Evolutionary conservation across 2,113 vertebrate genomes (phyloP).

Genomic region (Dermatemys mawii): DNA sequence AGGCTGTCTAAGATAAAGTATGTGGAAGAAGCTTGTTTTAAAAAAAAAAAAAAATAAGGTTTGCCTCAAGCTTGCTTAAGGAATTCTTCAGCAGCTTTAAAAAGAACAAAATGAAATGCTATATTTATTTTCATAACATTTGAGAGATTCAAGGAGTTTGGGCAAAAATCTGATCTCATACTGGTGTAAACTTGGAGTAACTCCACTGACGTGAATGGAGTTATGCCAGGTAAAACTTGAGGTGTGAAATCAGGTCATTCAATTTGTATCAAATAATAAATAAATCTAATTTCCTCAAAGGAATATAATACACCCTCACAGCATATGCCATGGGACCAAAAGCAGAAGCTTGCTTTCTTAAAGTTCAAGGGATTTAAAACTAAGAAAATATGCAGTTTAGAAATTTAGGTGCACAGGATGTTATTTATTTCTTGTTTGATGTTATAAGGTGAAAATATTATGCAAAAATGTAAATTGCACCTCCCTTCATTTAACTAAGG

Average conservation of each 20-base stretch:
- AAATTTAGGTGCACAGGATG: not conserved
- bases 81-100: not conserved
- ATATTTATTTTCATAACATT: not conserved
- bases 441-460: not conserved
- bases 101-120: not conserved
- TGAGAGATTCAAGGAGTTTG: not conserved
- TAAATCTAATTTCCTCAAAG: not conserved
- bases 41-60: not conserved
- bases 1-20: not conserved
- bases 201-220: not conserved
- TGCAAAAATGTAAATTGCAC: not conserved
- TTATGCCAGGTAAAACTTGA: not conserved
- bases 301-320: not conserved
- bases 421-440: not conserved
- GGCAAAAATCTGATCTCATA: accelerated
- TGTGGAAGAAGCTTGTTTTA: not conserved
- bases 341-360: not conserved
- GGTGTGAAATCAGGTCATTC: not conserved
- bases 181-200: not conserved
- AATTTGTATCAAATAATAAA: not conserved
- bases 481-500: not conserved
- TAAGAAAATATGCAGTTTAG: no score
- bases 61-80: not conserved
- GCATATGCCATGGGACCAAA: not conserved
- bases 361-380: not conserved